phyloP scores from a whole-genome alignment of 2,113 vertebrate genomes.

The Tauraco erythrolophus region DNA sequence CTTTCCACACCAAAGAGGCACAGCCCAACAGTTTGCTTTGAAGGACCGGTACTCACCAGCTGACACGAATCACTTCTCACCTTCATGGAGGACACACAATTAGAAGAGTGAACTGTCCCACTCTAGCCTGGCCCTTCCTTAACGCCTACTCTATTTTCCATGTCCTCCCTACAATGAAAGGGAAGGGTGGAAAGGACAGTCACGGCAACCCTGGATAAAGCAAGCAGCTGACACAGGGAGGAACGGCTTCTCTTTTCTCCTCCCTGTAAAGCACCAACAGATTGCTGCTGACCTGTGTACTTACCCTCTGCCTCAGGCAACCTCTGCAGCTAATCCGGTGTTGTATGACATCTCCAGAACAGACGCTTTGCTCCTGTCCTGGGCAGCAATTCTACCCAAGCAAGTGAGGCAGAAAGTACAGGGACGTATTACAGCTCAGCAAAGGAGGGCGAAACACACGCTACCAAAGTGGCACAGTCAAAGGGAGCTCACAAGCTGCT shows the following conservation, averaged over 20 bases:
- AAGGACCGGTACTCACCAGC: conserved; percentile 71
- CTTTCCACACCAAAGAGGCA: not conserved
- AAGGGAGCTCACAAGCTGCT: not conserved
- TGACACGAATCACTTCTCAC: conserved; percentile 76
- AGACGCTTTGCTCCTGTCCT: not conserved
- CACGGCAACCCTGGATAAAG: conserved; percentile 20
- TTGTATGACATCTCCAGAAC: not conserved
- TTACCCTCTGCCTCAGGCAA: conserved; percentile 76
- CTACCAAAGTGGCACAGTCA: not conserved
- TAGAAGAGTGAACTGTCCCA: conserved; percentile 60
- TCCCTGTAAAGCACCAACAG: conserved; percentile 55
- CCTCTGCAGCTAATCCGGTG: conserved; percentile 77
- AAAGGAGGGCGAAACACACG: not conserved
- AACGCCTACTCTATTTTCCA: conserved; percentile 68
- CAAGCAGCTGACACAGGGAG: not conserved
- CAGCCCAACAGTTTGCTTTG: conserved; percentile 66
- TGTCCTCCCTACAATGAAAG: conserved; percentile 39
- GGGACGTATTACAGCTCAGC: not conserved
- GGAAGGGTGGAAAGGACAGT: conserved; percentile 56
- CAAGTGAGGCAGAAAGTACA: not conserved
- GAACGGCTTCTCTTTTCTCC: conserved; percentile 67
- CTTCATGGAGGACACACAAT: conserved; percentile 66
- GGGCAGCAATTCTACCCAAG: not conserved
- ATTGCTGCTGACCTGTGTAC: conserved; percentile 65
- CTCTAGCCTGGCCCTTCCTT: conserved; percentile 55